Conservation (phyloP, 2,113 vertebrate genomes). For the Eidolon helvum region DNA sequence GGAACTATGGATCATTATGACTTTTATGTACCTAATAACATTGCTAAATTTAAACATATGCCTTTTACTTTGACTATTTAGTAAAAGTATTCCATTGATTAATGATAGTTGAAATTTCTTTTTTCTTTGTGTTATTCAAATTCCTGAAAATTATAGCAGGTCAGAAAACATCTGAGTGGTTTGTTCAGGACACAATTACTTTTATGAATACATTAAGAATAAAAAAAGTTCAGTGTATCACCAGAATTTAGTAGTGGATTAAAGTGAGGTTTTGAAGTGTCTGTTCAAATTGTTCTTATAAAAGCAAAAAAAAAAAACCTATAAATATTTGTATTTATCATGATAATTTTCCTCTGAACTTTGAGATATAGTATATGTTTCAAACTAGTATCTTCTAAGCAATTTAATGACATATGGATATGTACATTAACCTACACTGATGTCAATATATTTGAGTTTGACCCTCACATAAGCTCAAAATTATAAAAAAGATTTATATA, state of each 20-base stretch:
- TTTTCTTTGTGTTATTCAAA: constrained; percentile 15
- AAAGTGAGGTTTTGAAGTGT: background rate
- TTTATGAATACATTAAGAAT: constrained; percentile 22
- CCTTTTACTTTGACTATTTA: constrained; percentile 37
- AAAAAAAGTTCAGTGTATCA: background rate
- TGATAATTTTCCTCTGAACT: background rate
- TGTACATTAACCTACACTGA: background rate
- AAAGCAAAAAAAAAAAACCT: background rate
- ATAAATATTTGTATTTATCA: background rate
- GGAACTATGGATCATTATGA: background rate
- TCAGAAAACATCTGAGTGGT: constrained; percentile 35
- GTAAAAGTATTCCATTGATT: constrained; percentile 49
- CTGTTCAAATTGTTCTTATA: background rate
- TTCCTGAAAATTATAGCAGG: constrained; percentile 38
- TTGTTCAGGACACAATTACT: constrained; percentile 40
- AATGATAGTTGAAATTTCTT: constrained; percentile 54
- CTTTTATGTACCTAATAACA: background rate
- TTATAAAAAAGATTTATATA: background rate
- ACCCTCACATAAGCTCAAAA: background rate
- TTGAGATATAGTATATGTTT: background rate
- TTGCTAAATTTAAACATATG: constrained; percentile 43
- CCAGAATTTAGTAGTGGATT: background rate
- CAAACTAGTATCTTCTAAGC: background rate
- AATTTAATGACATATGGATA: background rate
- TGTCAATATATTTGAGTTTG: background rate